These are phyloP conservation scores for Austrolebias charrua DNA, from an alignment of 2,797 vertebrate genomes.

Conservation along the genomic window DNA sequence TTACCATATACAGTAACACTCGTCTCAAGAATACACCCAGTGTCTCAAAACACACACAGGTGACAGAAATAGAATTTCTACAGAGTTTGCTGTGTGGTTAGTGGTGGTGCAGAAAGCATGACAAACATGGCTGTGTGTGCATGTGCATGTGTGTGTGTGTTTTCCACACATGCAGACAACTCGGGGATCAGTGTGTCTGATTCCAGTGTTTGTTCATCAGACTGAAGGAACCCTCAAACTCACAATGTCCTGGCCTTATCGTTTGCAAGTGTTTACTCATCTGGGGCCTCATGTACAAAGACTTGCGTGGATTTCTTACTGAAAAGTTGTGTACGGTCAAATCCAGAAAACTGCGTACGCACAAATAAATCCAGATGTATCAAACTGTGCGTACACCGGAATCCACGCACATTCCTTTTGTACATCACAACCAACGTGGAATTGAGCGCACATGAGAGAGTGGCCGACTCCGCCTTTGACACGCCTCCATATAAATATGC, in stretches of 20 bases:
- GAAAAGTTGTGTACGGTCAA: too few relatives aligned
- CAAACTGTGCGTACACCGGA: too few relatives aligned
- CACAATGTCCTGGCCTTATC: conserved; percentile 41
- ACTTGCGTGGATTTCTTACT: too few relatives aligned
- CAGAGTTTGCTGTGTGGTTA: conserved; percentile 54
- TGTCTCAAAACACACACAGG: conserved; percentile 56
- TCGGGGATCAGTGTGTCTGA: conserved; percentile 37
- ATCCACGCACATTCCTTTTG: too few relatives aligned
- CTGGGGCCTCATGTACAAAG: too few relatives aligned
- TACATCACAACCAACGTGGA: too few relatives aligned
- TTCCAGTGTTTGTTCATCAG: conserved; percentile 29
- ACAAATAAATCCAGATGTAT: too few relatives aligned
- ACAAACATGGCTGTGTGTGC: conserved; percentile 33
- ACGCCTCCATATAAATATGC: too few relatives aligned
- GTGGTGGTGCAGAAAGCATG: conserved; percentile 47
- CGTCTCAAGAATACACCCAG: conserved; percentile 46
- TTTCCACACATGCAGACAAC: conserved; percentile 26
- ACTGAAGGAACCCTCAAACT: conserved; percentile 57
- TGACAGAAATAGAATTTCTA: conserved; percentile 63
- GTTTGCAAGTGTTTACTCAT: neutral
- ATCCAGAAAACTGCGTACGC: too few relatives aligned
- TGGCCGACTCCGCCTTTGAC: too few relatives aligned
- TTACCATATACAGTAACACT: conserved; percentile 60
- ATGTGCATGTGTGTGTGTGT: conserved; percentile 12
- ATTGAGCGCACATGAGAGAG: too few relatives aligned